A percentile compares a stretch with the other conserved stretches of the same genome.
phyloP scores from a whole-genome alignment of 2,113 vertebrate species.

The Oncorhynchus kisutch region DNA sequence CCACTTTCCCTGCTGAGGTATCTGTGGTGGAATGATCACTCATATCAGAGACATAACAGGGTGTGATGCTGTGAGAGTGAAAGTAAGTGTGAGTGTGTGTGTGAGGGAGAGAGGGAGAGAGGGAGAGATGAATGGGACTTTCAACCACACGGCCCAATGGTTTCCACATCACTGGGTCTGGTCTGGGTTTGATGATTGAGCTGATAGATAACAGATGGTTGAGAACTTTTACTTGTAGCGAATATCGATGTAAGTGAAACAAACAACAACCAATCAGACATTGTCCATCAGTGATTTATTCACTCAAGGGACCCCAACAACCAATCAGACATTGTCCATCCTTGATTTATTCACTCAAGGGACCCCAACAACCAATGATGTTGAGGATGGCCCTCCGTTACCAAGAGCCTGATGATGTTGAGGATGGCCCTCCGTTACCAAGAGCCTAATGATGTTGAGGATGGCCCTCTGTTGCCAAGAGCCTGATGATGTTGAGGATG shows the following conservation, averaged over 20 bases:
- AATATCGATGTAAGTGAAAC: not conserved
- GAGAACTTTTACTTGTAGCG: not conserved
- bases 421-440: too few species aligned
- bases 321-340: not conserved
- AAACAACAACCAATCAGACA: constrained; percentile 12
- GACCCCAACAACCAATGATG: not conserved
- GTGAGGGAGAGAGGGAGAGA: not conserved
- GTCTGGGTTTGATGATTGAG: constrained; percentile 17
- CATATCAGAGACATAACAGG: constrained; percentile 45
- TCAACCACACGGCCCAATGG: constrained; percentile 49
- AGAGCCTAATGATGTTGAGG: too few species aligned
- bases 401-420: too few species aligned
- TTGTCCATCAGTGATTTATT: constrained; percentile 8
- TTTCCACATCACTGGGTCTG: constrained; percentile 66
- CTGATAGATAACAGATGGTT: constrained; percentile 16
- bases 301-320: not conserved
- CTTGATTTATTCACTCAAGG: constrained; percentile 12
- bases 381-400: too few species aligned
- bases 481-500: too few species aligned
- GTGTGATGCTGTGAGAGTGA: not conserved
- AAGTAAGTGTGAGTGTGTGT: not conserved
- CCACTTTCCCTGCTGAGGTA: constrained; percentile 46
- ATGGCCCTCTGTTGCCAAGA: too few species aligned
- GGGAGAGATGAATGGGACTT: constrained; percentile 45
- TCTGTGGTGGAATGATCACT: constrained; percentile 68